Evolutionary conservation across 37 sponge, comb jelly and placozoan genomes (phyloP).

Genomic region (Beroe forskalii): DNA sequence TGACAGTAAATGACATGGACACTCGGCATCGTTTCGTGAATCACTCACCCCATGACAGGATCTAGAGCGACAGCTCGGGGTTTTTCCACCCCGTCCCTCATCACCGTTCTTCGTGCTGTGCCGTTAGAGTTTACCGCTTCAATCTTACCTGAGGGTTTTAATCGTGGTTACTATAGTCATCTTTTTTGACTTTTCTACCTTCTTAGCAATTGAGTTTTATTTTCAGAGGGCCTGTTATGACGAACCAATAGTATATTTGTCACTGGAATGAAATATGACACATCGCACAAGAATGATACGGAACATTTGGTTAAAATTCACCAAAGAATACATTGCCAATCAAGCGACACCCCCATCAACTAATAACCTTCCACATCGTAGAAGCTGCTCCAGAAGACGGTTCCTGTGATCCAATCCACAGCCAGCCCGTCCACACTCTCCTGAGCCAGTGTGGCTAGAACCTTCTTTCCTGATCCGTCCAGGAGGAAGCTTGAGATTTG

Average conservation of each 20-base stretch:
- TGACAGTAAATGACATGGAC: no score
- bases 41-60: conserved; percentile 42
- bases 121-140: conserved; percentile 14
- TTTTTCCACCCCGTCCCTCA: neutral
- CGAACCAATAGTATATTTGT: no score
- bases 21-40: neutral
- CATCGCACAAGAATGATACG: no score
- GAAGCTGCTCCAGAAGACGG: conserved; percentile 35
- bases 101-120: conserved; percentile 1
- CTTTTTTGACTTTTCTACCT: no score
- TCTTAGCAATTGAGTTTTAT: no score
- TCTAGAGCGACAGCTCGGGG: conserved; percentile 43
- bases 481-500: neutral
- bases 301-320: no score
- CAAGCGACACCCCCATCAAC: no score
- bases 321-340: no score
- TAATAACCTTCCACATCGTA: neutral
- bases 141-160: conserved; percentile 6
- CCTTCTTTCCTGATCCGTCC: conserved; percentile 4
- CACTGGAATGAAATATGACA: no score
- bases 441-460: neutral
- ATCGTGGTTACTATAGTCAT: no score
- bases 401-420: conserved; percentile 47
- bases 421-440: conserved; percentile 50
- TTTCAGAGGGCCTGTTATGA: no score